Percentiles rank a stretch among this genome's conserved stretches.
phyloP scores from a whole-genome alignment of 2,888 invertebrate genomes.

The Chrysodeixis includens region DNA sequence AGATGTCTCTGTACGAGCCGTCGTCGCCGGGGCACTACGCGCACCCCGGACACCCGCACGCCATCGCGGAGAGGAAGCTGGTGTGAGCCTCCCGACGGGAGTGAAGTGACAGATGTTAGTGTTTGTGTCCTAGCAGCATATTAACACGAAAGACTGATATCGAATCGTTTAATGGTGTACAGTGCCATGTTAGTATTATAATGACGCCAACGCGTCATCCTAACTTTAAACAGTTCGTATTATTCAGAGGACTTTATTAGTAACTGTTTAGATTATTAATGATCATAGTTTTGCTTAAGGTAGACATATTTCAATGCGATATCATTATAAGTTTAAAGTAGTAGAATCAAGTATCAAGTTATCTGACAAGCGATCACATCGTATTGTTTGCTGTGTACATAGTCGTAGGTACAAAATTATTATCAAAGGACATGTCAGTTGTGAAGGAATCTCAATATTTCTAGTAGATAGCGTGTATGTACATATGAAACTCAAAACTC shows the following conservation, averaged over 20 bases:
- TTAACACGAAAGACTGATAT: conserved; percentile 84
- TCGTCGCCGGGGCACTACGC: conserved; percentile 90
- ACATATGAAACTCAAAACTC: conserved; percentile 72
- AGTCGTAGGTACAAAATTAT: conserved; percentile 65
- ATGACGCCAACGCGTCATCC: conserved; percentile 63
- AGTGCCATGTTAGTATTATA: conserved; percentile 88
- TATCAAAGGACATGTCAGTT: conserved; percentile 71
- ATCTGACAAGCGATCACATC: conserved; percentile 69
- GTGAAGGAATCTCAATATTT: conserved; percentile 82
- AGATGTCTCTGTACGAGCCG: conserved; percentile 95
- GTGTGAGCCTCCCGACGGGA: conserved; percentile 70
- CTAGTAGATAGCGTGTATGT: conserved; percentile 67
- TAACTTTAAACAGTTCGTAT: conserved; percentile 72
- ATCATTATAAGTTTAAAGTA: conserved; percentile 57
- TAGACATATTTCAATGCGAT: conserved; percentile 62
- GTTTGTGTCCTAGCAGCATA: conserved; percentile 66
- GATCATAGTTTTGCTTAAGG: conserved; percentile 67
- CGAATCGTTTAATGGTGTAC: conserved; percentile 82
- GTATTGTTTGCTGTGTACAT: conserved; percentile 70
- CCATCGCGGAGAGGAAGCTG: conserved; percentile 87
- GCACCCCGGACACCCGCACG: conserved; percentile 88
- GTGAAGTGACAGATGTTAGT: conserved; percentile 50
- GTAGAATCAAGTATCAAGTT: conserved; percentile 45
- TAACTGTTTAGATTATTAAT: conserved; percentile 64
- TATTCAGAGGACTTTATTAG: conserved; percentile 71